phyloP scores from a whole-genome alignment of 64 coral and sea anemone species.

The Montipora foliosa region DNA sequence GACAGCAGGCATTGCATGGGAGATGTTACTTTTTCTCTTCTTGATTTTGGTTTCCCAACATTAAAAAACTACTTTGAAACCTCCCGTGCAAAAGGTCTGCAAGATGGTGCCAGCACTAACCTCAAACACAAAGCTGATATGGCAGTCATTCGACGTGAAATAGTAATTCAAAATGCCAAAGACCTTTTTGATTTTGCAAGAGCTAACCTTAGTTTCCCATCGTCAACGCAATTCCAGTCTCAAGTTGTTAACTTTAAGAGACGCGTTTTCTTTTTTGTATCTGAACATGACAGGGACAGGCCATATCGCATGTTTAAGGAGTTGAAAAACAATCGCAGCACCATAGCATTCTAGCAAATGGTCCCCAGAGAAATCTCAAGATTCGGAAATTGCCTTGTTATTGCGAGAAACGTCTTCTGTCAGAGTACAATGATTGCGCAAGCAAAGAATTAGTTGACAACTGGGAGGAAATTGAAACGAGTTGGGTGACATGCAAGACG shows the following conservation, averaged over 20 bases:
- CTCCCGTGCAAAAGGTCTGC: conserved; percentile 41
- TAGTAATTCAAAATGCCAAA: conserved; percentile 24
- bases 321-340: conserved; percentile 37
- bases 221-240: neutral
- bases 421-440: too few relatives aligned
- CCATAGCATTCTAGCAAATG: conserved; percentile 17
- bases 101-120: conserved; percentile 58
- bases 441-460: too few relatives aligned
- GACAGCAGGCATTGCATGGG: conserved; percentile 52
- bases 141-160: conserved; percentile 1
- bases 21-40: conserved; percentile 19
- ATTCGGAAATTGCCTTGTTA: too few relatives aligned
- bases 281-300: neutral
- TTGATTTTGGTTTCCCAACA: neutral
- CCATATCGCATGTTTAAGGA: conserved; percentile 31
- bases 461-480: too few relatives aligned
- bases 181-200: conserved; percentile 14
- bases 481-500: too few relatives aligned
- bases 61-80: conserved; percentile 32
- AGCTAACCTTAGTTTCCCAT: neutral
- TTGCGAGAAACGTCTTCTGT: too few relatives aligned
- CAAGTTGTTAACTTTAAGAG: neutral
- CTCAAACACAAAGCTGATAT: conserved; percentile 52
- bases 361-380: too few relatives aligned
- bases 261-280: conserved; percentile 1